Evolutionary conservation across 2,113 vertebrate species (phyloP).

Genomic region (Sebastes schlegelii): DNA sequence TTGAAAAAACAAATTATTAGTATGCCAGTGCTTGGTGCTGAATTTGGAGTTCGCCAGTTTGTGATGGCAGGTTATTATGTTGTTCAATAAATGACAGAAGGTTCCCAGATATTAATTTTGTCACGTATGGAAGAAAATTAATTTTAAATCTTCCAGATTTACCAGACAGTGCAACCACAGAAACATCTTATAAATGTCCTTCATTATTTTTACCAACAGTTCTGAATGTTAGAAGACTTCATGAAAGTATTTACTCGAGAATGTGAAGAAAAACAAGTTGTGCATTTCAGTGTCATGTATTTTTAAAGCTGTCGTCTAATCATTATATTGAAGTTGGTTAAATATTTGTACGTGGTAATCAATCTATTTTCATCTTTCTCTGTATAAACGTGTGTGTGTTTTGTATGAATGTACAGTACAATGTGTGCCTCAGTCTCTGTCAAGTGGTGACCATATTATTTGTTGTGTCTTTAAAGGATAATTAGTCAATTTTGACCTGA

Average conservation of each 20-base stretch:
- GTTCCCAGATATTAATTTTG: background rate
- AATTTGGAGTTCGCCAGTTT: background rate
- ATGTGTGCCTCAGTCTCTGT: constrained; percentile 61
- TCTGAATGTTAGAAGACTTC: constrained; percentile 74
- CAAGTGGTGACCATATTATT: constrained; percentile 32
- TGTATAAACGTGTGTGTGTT: constrained; percentile 38
- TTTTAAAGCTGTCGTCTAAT: constrained; percentile 4
- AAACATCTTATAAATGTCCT: constrained; percentile 8
- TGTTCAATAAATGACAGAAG: background rate
- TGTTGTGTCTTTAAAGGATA: constrained; percentile 40
- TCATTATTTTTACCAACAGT: constrained; percentile 24
- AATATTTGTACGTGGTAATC: constrained; percentile 27
- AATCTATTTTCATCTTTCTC: constrained; percentile 38
- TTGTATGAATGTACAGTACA: constrained; percentile 68
- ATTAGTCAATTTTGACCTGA: constrained; percentile 25
- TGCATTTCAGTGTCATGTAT: constrained; percentile 37
- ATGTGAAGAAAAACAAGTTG: constrained; percentile 60
- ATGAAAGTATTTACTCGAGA: constrained; percentile 76
- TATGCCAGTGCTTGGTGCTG: too few species aligned
- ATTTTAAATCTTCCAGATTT: background rate
- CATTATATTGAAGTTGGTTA: constrained; percentile 12
- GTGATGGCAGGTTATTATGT: background rate
- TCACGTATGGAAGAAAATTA: background rate
- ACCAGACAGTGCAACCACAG: background rate
- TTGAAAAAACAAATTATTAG: too few species aligned